phyloP scores from a whole-genome alignment of 2,797 vertebrate genomes.

The Acanthiza pusilla region DNA sequence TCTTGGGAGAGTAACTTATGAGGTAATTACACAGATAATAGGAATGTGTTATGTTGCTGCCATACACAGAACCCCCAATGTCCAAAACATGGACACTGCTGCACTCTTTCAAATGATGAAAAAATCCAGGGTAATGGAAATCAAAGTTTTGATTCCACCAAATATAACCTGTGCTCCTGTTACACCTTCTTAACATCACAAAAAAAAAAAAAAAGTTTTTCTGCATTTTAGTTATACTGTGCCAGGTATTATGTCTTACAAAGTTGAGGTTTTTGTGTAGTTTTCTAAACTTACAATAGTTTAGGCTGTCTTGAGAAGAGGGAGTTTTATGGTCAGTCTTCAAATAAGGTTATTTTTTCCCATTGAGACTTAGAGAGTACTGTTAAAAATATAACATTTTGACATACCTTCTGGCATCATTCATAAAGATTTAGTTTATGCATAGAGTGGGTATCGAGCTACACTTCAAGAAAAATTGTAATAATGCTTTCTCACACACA shows the following conservation, averaged over 20 bases:
- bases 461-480: neutral
- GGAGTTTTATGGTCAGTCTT: neutral
- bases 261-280: neutral
- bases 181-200: neutral
- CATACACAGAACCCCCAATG: neutral
- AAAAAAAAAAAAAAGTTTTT: neutral
- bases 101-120: neutral
- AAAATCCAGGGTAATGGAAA: neutral
- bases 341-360: neutral
- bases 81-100: neutral
- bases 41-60: neutral
- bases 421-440: neutral
- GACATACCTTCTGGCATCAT: neutral
- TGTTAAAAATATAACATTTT: neutral
- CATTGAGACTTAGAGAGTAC: neutral
- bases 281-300: neutral
- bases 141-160: neutral
- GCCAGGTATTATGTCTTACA: neutral
- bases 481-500: neutral
- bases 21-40: neutral
- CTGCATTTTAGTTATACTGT: neutral
- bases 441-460: neutral
- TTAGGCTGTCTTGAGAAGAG: neutral
- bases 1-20: neutral
- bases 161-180: neutral